These are phyloP conservation scores for Notarius lentiginosus DNA, from an alignment of 2,113 vertebrate genomes.

Conservation along the genomic window DNA sequence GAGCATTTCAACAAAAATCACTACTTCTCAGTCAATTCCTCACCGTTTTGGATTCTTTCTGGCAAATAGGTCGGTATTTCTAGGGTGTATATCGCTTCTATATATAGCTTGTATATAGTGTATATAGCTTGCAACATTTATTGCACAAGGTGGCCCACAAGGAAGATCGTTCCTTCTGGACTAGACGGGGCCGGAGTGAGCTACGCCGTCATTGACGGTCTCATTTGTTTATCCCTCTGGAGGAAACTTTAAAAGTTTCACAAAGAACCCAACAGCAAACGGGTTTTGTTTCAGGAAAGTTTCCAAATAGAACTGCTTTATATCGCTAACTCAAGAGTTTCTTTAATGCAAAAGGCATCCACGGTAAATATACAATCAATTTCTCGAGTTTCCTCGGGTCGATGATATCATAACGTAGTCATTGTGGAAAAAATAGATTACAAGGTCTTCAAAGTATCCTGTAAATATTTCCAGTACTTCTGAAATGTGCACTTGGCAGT, in stretches of 20 bases:
- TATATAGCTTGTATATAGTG: too few species aligned
- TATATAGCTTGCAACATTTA: too few species aligned
- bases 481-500: slow-evolving; percentile 1
- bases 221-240: background rate
- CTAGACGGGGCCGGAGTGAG: too few species aligned
- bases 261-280: background rate
- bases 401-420: background rate
- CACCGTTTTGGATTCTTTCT: too few species aligned
- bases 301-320: background rate
- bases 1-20: too few species aligned
- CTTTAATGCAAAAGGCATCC: background rate
- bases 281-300: background rate
- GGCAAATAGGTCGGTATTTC: too few species aligned
- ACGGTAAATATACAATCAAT: background rate
- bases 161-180: too few species aligned
- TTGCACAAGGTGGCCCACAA: too few species aligned
- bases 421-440: background rate
- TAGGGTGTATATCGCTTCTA: too few species aligned
- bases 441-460: background rate
- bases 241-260: background rate
- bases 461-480: background rate
- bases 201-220: too few species aligned
- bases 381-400: background rate
- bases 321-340: background rate
- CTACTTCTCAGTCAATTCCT: too few species aligned